These are phyloP conservation scores for Geotrupes spiniger DNA, from an alignment of 2,888 invertebrate genomes.

Conservation along the genomic window DNA sequence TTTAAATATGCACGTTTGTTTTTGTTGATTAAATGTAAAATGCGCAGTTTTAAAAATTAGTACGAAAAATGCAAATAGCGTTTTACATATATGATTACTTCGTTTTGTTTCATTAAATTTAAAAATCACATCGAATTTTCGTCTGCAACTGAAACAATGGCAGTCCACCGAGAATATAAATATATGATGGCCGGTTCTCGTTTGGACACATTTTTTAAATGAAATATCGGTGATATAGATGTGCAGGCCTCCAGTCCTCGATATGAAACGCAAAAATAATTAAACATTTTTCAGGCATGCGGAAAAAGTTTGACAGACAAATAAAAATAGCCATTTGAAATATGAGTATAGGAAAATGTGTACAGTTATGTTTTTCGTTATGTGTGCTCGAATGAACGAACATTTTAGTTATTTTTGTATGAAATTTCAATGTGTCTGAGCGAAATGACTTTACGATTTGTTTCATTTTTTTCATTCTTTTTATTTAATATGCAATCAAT, in stretches of 20 bases:
- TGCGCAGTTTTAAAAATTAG: slow-evolving; percentile 37
- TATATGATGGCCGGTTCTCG: slow-evolving; percentile 50
- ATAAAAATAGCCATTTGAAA: slow-evolving; percentile 54
- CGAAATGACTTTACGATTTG: slow-evolving; percentile 48
- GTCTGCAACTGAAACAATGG: slow-evolving; percentile 48
- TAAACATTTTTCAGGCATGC: slow-evolving; percentile 54
- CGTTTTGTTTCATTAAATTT: slow-evolving; percentile 49
- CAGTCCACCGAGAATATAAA: slow-evolving; percentile 51
- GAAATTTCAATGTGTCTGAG: slow-evolving; percentile 46
- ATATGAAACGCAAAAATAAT: slow-evolving; percentile 54
- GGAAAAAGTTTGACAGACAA: slow-evolving; percentile 54
- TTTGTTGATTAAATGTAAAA: slow-evolving; percentile 21
- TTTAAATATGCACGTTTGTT: slow-evolving; percentile 19
- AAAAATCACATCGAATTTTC: slow-evolving; percentile 51
- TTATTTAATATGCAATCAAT: slow-evolving; percentile 48
- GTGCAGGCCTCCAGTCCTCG: slow-evolving; percentile 47
- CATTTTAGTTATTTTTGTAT: slow-evolving; percentile 42
- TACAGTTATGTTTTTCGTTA: slow-evolving; percentile 36
- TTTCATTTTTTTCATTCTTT: slow-evolving; percentile 42
- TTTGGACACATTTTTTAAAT: slow-evolving; percentile 52
- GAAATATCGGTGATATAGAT: slow-evolving; percentile 52
- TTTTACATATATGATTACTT: slow-evolving; percentile 48
- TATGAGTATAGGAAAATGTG: slow-evolving; percentile 50
- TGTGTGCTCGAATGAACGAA: slow-evolving; percentile 36
- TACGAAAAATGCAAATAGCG: slow-evolving; percentile 45